Base-by-base conservation (phyloP, 2,888 invertebrate genomes). In the Tenthredo amoena region DNA sequence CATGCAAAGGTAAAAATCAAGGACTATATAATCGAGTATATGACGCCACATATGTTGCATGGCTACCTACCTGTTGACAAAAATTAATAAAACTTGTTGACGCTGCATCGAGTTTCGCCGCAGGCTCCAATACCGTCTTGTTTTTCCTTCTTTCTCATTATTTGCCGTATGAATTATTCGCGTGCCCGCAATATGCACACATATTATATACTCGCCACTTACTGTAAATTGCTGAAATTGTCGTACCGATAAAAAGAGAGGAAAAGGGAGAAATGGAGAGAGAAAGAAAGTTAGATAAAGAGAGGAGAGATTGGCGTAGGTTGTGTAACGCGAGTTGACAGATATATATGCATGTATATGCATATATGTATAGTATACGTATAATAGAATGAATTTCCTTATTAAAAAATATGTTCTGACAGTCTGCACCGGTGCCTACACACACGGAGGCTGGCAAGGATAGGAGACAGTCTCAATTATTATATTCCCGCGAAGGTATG, bases 351-450 rank as follows among this genome's bases (percentile, higher is more conserved):
- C n/a, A n/a, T n/a, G n/a, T n/a, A n/a, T n/a, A n/a, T n/a, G n/a
- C n/a, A n/a, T n/a, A n/a, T n/a, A n/a, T n/a, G n/a, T n/a, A n/a
- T n/a, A n/a, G n/a, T 26, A 26, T 26, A 26, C 26, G 1, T 26
- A 26, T 26, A 26, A 1, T 31, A 43, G 18, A 18, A 26, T 55
- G 62, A 62, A 62, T 81, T 81, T 81, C n/a, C 81, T 21, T 37
- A 15, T 43, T 81, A 62, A 62, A 81, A 62, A 81, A 81, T 81
- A 81, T 81, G 81, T 81, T 81, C 37, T 81, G 12, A 72, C 72
- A 72, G 72, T 21, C 26, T 74, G 26, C 77, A 18, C 18, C 31
- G 40, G 40, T 47, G 15, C 40, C 40, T 10, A 43, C 40, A n/a
- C n/a, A n/a, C n/a, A n/a, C n/a, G n/a, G n/a, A 10, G 12, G 26